Conservation (phyloP, 2,113 vertebrate species). For the Vanacampus margaritifer region DNA sequence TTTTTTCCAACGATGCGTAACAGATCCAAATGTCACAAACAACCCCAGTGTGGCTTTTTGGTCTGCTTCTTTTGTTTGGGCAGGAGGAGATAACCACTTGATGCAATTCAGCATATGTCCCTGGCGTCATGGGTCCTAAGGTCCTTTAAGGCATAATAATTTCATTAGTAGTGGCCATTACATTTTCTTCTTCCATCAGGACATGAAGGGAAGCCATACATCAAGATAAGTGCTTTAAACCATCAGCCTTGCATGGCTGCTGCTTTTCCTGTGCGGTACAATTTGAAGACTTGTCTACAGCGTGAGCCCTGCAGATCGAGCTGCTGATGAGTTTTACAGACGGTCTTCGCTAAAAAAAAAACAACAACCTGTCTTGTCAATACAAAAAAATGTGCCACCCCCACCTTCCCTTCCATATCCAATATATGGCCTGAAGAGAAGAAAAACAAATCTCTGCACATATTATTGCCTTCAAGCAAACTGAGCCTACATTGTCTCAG, state of each 20-base stretch:
- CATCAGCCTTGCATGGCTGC: constrained; percentile 29
- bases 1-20: constrained; percentile 16
- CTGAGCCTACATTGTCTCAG: constrained; percentile 41
- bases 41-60: constrained; percentile 23
- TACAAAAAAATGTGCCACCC: constrained; percentile 33
- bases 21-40: constrained; percentile 30
- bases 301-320: constrained; percentile 39
- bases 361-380: constrained; percentile 25
- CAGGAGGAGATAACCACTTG: constrained; percentile 41
- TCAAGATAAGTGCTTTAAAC: constrained; percentile 65
- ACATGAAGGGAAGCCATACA: constrained; percentile 51
- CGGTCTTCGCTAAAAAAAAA: constrained; percentile 21
- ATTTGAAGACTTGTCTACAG: constrained; percentile 18
- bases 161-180: constrained; percentile 60
- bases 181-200: constrained; percentile 51
- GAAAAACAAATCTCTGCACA: constrained; percentile 26
- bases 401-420: constrained; percentile 19
- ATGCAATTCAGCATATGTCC: constrained; percentile 51
- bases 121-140: constrained; percentile 27
- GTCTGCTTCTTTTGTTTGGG: constrained; percentile 31
- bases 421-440: constrained; percentile 31
- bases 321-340: constrained; percentile 20
- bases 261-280: constrained; percentile 13
- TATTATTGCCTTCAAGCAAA: constrained; percentile 47
- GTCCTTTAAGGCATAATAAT: constrained; percentile 57